A percentile compares a stretch with the other conserved stretches of the same genome.
phyloP scores from a whole-genome alignment of 1,140 invertebrate genomes.

The Ceratina calcarata region DNA sequence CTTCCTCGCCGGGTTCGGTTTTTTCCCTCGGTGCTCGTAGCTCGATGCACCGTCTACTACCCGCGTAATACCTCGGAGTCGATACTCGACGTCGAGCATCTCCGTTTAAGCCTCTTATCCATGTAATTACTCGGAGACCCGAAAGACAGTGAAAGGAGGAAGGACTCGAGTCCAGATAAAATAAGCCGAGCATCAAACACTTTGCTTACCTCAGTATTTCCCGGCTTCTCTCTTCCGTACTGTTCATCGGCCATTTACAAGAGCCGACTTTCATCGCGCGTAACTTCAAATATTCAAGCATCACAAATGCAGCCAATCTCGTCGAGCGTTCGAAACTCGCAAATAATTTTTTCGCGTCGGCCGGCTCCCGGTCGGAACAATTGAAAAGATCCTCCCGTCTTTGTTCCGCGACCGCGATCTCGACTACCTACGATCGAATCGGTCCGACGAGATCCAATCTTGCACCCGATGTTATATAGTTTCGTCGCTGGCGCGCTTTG shows the following conservation, averaged over 20 bases:
- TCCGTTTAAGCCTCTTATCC: constrained; percentile 33
- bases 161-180: background rate
- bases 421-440: too few species aligned
- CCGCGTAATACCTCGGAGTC: constrained; percentile 4
- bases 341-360: too few species aligned
- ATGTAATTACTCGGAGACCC: constrained; percentile 25
- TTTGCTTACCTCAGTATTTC: constrained; percentile 12
- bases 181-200: constrained; percentile 28
- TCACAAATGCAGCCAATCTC: background rate
- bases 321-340: too few species aligned
- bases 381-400: too few species aligned
- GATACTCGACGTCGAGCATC: constrained; percentile 5
- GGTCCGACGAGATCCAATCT: too few species aligned
- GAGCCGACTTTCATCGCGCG: constrained; percentile 15
- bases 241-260: background rate
- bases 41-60: background rate
- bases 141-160: background rate
- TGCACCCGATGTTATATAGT: too few species aligned
- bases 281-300: too few species aligned
- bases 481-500: too few species aligned
- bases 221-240: background rate
- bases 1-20: background rate
- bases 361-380: too few species aligned
- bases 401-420: too few species aligned
- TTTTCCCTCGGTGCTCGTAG: background rate